Evolutionary conservation across 2,113 vertebrate species (phyloP), one percentile per base, ranked within the genome.

Genomic region (Nannospalax galili): DNA sequence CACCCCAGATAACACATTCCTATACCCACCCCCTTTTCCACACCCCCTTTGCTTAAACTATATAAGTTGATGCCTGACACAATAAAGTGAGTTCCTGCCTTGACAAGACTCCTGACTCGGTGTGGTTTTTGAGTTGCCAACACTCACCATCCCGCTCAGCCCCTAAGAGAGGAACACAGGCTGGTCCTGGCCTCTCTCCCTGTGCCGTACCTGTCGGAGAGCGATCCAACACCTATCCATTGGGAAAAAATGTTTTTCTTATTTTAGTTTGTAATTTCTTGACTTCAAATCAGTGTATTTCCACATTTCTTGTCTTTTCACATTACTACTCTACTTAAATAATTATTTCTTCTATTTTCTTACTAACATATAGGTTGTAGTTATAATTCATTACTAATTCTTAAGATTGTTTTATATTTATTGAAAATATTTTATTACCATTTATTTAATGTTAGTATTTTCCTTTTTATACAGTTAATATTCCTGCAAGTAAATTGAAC

Each of bases 361-460:
- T 88, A 92, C 73, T 86, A 75, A 77, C 62, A 70, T n/a, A 81
- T 40, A 81, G 42, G 40, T 52, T 20, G 1, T 69, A 80, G 35
- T 72, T 72, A 92, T 24, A 86, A 70, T 37, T 91, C 58, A 16
- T 60, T 72, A 88, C 45, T 60, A 78, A 90, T 84, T 30, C 30
- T 88, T 95, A 64, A 64, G n/a, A 9, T 87, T 7, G 42, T 89
- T 90, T 87, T 91, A 17, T 84, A 88, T 42, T 75, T 84, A 67
- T 69, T 80, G 35, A 10, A 79, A 85, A 16, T 81, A 45, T 87
- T 90, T 69, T 74, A 30, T 90, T 78, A 79, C 84, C 62, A 74
- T 84, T 88, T 74, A 24, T 85, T 88, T 22, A 56, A 26, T 42
- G 64, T 70, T 92, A 1, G 8, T 56, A 0, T 37, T 96, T 69